Conservation (phyloP, 2,888 invertebrate species). For the Hypena proboscidalis region DNA sequence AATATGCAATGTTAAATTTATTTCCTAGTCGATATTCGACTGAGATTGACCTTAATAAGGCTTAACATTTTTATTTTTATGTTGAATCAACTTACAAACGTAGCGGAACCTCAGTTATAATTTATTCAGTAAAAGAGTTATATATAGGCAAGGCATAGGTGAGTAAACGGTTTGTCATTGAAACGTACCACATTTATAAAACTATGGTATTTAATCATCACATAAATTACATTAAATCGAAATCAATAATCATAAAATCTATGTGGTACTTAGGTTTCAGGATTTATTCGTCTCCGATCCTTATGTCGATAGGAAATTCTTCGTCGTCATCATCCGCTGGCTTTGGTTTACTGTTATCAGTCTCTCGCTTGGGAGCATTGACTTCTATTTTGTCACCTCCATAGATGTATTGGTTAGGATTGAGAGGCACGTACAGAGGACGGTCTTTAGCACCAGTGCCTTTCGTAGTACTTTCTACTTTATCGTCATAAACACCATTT, state of each 20-base stretch:
- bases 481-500: conserved; percentile 17
- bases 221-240: too few species aligned
- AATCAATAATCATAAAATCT: background rate
- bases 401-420: conserved; percentile 59
- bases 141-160: background rate
- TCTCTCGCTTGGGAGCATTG: conserved; percentile 68
- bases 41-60: background rate
- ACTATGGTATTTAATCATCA: background rate
- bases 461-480: conserved; percentile 47
- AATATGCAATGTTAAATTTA: background rate
- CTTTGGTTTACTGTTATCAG: conserved; percentile 47
- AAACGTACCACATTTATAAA: background rate
- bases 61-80: background rate
- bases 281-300: conserved; percentile 58
- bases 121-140: background rate
- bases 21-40: background rate
- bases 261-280: background rate
- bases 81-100: background rate
- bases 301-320: conserved; percentile 64
- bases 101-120: too few species aligned
- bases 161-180: background rate
- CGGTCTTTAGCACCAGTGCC: conserved; percentile 44
- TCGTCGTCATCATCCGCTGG: conserved; percentile 54
- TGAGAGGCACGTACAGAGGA: conserved; percentile 67
- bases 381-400: conserved; percentile 59